phyloP scores from a whole-genome alignment of 2,797 vertebrate species.

The Sphenodon punctatus region DNA sequence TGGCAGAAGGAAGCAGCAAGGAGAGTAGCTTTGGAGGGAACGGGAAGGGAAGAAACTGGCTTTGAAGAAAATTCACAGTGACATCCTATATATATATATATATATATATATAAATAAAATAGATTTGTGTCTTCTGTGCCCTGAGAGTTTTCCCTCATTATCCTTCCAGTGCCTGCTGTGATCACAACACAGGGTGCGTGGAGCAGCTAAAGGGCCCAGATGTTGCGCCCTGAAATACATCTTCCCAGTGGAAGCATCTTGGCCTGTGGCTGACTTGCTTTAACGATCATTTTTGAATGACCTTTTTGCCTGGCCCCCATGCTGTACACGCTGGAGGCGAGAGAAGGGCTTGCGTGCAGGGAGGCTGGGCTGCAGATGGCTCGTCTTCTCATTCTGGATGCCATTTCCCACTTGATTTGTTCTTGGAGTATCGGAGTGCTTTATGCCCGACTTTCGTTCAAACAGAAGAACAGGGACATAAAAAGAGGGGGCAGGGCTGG shows the following conservation, averaged over 20 bases:
- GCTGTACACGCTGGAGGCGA: background rate
- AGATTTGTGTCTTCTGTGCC: background rate
- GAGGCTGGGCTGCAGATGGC: background rate
- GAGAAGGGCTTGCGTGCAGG: background rate
- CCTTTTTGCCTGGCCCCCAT: background rate
- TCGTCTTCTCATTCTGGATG: background rate
- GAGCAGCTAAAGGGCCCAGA: background rate
- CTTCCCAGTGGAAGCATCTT: background rate
- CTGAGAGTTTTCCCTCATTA: background rate
- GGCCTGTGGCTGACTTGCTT: background rate
- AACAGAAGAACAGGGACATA: too few relatives aligned
- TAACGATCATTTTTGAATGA: background rate
- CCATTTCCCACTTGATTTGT: background rate
- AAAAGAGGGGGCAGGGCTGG: too few relatives aligned
- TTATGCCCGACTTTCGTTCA: background rate
- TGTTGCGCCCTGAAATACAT: background rate
- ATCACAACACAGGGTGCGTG: background rate
- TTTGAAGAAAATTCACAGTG: background rate
- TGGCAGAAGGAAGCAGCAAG: background rate
- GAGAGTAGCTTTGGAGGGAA: background rate
- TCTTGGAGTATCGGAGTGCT: background rate
- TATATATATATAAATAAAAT: background rate
- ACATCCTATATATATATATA: background rate
- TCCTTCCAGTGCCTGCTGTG: background rate
- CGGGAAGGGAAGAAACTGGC: background rate